Percentiles rank a stretch among this genome's conserved stretches.
These are phyloP conservation scores for Microcebus jonahi DNA, from an alignment of 2,113 vertebrate species.

Conservation along the genomic window DNA sequence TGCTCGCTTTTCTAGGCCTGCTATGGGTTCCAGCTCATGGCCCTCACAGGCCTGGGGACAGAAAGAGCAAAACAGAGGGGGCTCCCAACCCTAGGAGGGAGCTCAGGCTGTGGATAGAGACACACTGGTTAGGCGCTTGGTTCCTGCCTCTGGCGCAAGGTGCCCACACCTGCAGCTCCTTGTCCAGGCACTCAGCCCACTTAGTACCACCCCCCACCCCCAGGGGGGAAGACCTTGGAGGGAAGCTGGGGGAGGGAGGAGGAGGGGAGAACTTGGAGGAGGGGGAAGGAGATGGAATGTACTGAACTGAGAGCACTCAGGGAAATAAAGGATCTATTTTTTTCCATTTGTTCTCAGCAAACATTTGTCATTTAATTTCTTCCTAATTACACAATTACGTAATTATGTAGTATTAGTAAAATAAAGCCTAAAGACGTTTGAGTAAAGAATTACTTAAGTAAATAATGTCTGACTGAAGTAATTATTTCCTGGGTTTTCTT, in stretches of 20 bases:
- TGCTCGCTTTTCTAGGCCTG: neutral
- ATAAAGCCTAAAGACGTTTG: slow-evolving; percentile 85
- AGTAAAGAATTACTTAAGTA: slow-evolving; percentile 87
- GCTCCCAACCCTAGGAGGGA: neutral
- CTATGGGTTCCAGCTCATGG: accelerated
- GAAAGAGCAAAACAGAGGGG: neutral
- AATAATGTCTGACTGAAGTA: slow-evolving; percentile 82
- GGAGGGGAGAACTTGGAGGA: neutral
- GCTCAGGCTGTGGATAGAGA: neutral
- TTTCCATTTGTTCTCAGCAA: slow-evolving; percentile 74
- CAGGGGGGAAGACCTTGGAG: accelerated
- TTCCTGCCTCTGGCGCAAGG: neutral
- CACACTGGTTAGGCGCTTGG: neutral
- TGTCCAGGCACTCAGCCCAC: neutral
- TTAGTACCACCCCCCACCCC: neutral
- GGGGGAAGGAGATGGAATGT: neutral
- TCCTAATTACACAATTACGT: slow-evolving; percentile 84
- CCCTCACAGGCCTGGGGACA: neutral
- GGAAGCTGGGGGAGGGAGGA: neutral
- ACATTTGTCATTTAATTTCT: slow-evolving; percentile 80
- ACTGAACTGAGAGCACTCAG: neutral
- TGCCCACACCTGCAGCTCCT: neutral
- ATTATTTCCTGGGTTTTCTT: slow-evolving; percentile 77
- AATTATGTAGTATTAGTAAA: slow-evolving; percentile 84
- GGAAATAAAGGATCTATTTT: slow-evolving; percentile 57